Evolutionary conservation across 2,888 invertebrate species (phyloP).

Genomic region (Seira sanloemensis): DNA sequence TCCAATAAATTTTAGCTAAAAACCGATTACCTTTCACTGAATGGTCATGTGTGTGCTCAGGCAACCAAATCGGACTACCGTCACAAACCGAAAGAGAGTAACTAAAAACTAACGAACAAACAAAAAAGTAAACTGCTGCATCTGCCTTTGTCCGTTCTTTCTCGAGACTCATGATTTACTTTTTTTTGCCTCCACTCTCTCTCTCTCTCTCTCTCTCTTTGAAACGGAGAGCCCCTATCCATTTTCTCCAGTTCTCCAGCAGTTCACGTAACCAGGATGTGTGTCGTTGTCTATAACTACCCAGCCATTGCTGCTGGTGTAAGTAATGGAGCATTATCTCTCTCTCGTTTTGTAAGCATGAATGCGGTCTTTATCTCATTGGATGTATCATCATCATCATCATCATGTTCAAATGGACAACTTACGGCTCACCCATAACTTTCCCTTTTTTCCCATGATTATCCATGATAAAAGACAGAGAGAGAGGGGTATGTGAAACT

Average conservation of each 20-base stretch:
- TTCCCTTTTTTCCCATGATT: slow-evolving; percentile 20
- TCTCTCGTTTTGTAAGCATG: slow-evolving; percentile 48
- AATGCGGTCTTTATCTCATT: slow-evolving; percentile 56
- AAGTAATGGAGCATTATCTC: slow-evolving; percentile 61
- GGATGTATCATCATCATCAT: slow-evolving; percentile 35
- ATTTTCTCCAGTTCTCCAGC: slow-evolving; percentile 1
- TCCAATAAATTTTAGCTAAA: slow-evolving; percentile 72
- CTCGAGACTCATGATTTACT: slow-evolving; percentile 31
- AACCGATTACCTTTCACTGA: slow-evolving; percentile 69
- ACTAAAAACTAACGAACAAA: slow-evolving; percentile 32
- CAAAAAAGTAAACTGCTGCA: slow-evolving; percentile 51
- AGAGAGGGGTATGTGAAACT: background rate
- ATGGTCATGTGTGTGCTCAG: slow-evolving; percentile 38
- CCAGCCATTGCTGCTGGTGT: slow-evolving; percentile 20
- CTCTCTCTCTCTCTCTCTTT: slow-evolving; percentile 19
- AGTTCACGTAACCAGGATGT: background rate
- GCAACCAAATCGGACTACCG: background rate
- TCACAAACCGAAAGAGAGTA: slow-evolving; percentile 5
- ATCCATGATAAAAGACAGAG: background rate
- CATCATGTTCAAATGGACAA: slow-evolving; percentile 4
- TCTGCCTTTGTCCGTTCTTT: slow-evolving; percentile 34
- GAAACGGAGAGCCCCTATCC: slow-evolving; percentile 25
- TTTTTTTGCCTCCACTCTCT: slow-evolving; percentile 22
- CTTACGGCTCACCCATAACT: slow-evolving; percentile 20
- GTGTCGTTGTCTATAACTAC: slow-evolving; percentile 17